These are phyloP conservation scores for Phlogophora meticulosa DNA, from an alignment of 2,888 invertebrate species.

Conservation along the genomic window DNA sequence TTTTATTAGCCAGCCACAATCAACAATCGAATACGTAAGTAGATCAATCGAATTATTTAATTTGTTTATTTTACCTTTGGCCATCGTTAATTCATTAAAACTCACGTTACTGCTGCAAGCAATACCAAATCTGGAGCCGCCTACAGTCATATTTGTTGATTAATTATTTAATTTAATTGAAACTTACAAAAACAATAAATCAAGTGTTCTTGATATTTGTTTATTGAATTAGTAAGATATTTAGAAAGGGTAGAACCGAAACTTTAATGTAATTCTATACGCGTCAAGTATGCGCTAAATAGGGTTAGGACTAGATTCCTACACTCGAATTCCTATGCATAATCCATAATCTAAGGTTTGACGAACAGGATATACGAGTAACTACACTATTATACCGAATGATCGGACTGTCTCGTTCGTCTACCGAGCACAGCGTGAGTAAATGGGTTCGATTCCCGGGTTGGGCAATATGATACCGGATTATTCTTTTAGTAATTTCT, in stretches of 20 bases:
- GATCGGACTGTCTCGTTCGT: no score
- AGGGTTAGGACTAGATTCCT: conserved; percentile 26
- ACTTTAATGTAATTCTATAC: conserved; percentile 29
- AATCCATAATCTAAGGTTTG: conserved; percentile 16
- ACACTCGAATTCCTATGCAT: conserved; percentile 1
- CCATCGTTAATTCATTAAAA: conserved; percentile 45
- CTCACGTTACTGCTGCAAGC: conserved; percentile 53
- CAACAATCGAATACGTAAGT: conserved; percentile 41
- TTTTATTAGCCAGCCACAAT: conserved; percentile 37
- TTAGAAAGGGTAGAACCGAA: conserved; percentile 40
- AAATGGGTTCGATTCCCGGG: no score
- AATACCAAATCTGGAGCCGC: conserved; percentile 56
- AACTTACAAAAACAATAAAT: conserved; percentile 51
- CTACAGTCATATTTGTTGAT: conserved; percentile 48
- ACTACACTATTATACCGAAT: no score
- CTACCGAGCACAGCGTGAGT: no score
- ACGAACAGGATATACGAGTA: neutral
- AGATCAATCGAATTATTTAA: conserved; percentile 49
- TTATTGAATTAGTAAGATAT: conserved; percentile 40
- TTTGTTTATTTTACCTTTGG: conserved; percentile 39
- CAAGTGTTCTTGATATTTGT: conserved; percentile 54
- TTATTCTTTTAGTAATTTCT: no score
- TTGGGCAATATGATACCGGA: no score
- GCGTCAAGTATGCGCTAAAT: conserved; percentile 21
- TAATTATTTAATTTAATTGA: conserved; percentile 60